Conservation (phyloP, 2,113 vertebrate genomes). For the Trinectes maculatus region DNA sequence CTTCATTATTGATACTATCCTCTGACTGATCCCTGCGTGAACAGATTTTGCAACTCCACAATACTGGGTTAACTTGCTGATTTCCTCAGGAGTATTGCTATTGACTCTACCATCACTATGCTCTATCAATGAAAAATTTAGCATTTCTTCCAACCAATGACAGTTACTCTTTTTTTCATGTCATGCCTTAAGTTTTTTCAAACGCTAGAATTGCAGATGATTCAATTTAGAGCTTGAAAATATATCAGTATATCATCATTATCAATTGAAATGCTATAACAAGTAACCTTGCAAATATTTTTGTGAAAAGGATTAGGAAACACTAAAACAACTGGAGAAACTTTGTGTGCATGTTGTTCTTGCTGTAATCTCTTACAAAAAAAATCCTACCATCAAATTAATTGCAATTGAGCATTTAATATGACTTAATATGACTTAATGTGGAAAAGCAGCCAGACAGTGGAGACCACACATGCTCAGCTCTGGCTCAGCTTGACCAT, state of each 20-base stretch:
- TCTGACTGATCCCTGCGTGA: conserved; percentile 12
- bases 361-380: no score
- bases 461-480: neutral
- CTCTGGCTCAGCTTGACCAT: neutral
- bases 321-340: no score
- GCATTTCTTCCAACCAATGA: neutral
- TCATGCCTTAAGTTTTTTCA: neutral
- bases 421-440: neutral
- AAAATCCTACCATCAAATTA: no score
- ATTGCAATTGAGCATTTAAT: no score
- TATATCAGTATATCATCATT: no score
- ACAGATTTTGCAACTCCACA: conserved; percentile 19
- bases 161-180: neutral
- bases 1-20: conserved; percentile 20
- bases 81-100: conserved; percentile 13
- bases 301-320: no score
- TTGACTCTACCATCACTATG: neutral
- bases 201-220: neutral
- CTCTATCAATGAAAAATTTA: neutral
- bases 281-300: no score
- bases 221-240: neutral
- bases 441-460: neutral
- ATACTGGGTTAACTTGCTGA: conserved; percentile 8
- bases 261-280: no score
- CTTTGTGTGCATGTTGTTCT: no score